These are phyloP conservation scores for Acronicta alni DNA, from an alignment of 2,888 invertebrate species.

Conservation along the genomic window DNA sequence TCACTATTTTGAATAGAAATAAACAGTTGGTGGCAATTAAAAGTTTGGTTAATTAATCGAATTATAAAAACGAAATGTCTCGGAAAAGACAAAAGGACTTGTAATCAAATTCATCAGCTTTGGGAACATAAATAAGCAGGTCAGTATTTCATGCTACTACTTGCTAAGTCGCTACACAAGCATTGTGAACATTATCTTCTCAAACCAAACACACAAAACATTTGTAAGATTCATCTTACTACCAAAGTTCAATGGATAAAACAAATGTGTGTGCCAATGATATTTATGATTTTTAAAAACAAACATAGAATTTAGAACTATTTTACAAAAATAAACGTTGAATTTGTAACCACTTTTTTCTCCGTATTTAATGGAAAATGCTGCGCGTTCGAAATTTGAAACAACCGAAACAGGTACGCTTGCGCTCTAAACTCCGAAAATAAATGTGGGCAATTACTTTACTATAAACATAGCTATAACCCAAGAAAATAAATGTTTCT, in stretches of 20 bases:
- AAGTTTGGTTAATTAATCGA: slow-evolving; percentile 26
- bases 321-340: slow-evolving; percentile 28
- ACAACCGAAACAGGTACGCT: slow-evolving; percentile 15
- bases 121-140: background rate
- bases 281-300: slow-evolving; percentile 33
- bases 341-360: slow-evolving; percentile 18
- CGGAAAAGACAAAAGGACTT: background rate
- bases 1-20: slow-evolving; percentile 25
- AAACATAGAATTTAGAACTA: slow-evolving; percentile 24
- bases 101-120: no score
- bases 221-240: slow-evolving; percentile 15
- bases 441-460: slow-evolving; percentile 54
- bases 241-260: slow-evolving; percentile 14
- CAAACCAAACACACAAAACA: slow-evolving; percentile 12
- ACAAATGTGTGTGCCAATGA: slow-evolving; percentile 7
- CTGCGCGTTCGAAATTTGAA: slow-evolving; percentile 15
- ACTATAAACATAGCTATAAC: slow-evolving; percentile 51
- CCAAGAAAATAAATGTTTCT: slow-evolving; percentile 40
- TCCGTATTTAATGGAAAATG: slow-evolving; percentile 24
- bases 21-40: slow-evolving; percentile 31
- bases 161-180: slow-evolving; percentile 1
- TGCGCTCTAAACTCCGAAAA: slow-evolving; percentile 41
- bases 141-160: slow-evolving; percentile 3
- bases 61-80: background rate
- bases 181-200: slow-evolving; percentile 5